Base-by-base conservation (phyloP, 2,888 invertebrate genomes). In the Stenichneumon culpator region DNA sequence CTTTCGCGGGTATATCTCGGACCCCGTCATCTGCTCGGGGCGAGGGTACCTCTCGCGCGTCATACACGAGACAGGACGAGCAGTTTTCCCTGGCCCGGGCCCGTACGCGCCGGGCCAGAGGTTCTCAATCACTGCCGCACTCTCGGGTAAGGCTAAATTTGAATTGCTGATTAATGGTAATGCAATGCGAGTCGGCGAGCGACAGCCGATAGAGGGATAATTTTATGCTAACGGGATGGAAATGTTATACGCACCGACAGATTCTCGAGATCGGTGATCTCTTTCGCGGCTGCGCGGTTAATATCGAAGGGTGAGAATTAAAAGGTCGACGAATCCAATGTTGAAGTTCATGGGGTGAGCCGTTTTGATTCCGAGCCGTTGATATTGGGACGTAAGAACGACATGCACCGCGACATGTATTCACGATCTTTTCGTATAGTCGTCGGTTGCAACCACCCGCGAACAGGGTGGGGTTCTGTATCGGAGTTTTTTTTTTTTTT, bases 201-300 rank as follows among this genome's bases (percentile, higher is more conserved):
- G 9, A 28, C 63, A 44, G 79, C 65, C 78, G 73, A 77, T 72
- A 57, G 73, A 77, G 72, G 86, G 84, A 90, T 92, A 93, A 93
- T 93, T 90, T 91, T 92, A 93, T 93, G 92, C 91, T 92, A 93
- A 93, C 90, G 84, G 86, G 89, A 91, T 92, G 92, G 89, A 90
- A 91, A 91, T 92, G 87, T 87, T 91, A 92, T 91, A 89, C 92
- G 86, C 82, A 77, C 88, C 87, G 90, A 89, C 90, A 90, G 91
- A 92, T 93, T 92, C 83, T 91, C 83, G 80, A 90, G 92, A 91
- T 93, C 89, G 86, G 78, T 70, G 70, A 82, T 88, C 86, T 83
- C 70, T 54, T 81, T 85, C 44, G 75, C 69, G 73, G 81, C 68
- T 60, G 22, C 19, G 47, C 57, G 60, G 68, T 44, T 70, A 44